phyloP scores from a whole-genome alignment of 1,140 invertebrate genomes.

The Scaptomyza hsui region DNA sequence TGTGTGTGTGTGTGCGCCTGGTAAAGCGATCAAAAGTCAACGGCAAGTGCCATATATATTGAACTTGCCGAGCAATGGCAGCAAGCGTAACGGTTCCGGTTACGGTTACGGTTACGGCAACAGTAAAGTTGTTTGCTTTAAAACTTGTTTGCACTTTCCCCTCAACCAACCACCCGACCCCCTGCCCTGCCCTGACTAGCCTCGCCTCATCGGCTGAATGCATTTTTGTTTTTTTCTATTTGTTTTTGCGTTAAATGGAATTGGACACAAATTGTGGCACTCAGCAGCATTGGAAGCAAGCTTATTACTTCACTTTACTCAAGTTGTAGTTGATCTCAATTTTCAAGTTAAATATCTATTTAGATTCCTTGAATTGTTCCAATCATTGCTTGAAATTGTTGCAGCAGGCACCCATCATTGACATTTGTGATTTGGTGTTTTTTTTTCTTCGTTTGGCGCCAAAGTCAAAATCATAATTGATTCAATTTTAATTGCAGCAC shows the following conservation, averaged over 20 bases:
- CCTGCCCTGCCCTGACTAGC: neutral
- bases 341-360: too few species aligned
- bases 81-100: slow-evolving; percentile 52
- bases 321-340: neutral
- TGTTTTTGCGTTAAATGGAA: slow-evolving; percentile 41
- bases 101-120: slow-evolving; percentile 54
- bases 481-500: slow-evolving; percentile 75
- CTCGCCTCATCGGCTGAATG: slow-evolving; percentile 26
- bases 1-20: slow-evolving; percentile 17
- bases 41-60: slow-evolving; percentile 68
- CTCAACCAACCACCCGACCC: neutral
- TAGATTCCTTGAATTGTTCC: neutral
- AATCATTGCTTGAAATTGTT: slow-evolving; percentile 8
- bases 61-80: slow-evolving; percentile 48
- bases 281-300: slow-evolving; percentile 20
- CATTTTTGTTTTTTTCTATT: slow-evolving; percentile 18
- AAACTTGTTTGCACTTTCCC: slow-evolving; percentile 42
- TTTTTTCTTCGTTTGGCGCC: slow-evolving; percentile 48
- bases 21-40: slow-evolving; percentile 74
- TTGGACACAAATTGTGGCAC: slow-evolving; percentile 51
- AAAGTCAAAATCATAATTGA: slow-evolving; percentile 78
- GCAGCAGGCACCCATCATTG: slow-evolving; percentile 9
- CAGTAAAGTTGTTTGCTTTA: slow-evolving; percentile 57
- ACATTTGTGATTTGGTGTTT: slow-evolving; percentile 44
- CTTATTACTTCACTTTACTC: slow-evolving; percentile 21